Conservation (phyloP, 2,113 vertebrate genomes). For the Ploceus nigricollis region DNA sequence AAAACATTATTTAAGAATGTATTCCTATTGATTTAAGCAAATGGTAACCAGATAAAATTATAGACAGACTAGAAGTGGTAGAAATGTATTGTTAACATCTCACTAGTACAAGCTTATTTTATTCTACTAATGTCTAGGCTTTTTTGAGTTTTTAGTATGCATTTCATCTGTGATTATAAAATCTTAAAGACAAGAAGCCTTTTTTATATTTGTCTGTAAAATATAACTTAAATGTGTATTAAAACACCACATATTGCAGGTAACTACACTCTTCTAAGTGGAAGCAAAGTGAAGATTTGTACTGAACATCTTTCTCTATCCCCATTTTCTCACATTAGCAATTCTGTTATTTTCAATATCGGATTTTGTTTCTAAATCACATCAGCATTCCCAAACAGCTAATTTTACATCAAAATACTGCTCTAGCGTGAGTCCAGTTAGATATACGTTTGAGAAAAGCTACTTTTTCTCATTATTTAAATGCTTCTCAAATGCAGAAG, state of each 20-base stretch:
- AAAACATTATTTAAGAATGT: conserved; percentile 17
- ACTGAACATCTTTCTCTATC: neutral
- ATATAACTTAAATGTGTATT: neutral
- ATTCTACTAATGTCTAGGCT: neutral
- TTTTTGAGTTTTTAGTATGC: neutral
- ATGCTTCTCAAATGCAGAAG: neutral
- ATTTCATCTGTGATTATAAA: neutral
- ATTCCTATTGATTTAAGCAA: neutral
- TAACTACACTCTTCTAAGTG: neutral
- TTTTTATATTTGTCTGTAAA: neutral
- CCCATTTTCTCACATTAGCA: neutral
- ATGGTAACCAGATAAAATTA: neutral
- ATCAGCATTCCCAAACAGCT: neutral
- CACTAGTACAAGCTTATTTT: neutral
- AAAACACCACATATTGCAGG: neutral
- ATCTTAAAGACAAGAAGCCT: neutral
- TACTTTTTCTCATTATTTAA: neutral
- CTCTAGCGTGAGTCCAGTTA: neutral
- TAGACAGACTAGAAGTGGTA: neutral
- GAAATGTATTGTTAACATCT: neutral
- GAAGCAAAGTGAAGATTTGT: neutral
- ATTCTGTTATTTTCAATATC: neutral
- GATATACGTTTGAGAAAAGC: neutral
- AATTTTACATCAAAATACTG: neutral
- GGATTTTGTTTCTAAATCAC: neutral